Percentiles rank a stretch among this genome's conserved stretches.
These are phyloP conservation scores for Entelurus aequoreus DNA, from an alignment of 2,113 vertebrate species.

Conservation along the genomic window DNA sequence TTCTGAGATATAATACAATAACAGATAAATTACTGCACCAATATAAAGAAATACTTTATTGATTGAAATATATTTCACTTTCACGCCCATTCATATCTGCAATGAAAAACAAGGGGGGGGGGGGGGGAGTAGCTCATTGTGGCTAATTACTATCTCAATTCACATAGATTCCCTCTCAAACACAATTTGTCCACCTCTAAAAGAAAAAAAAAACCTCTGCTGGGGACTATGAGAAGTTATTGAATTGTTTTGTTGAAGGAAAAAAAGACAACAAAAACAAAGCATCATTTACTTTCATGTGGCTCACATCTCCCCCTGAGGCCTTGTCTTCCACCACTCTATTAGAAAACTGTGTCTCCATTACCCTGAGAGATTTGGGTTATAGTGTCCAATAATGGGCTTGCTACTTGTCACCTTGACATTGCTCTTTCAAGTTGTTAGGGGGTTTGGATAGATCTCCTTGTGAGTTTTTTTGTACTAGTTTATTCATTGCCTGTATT, in stretches of 20 bases:
- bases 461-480: neutral
- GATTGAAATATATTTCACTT: too few relatives aligned
- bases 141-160: too few relatives aligned
- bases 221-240: neutral
- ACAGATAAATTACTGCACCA: too few relatives aligned
- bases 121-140: too few relatives aligned
- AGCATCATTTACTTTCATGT: neutral
- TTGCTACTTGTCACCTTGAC: neutral
- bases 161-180: neutral
- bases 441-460: neutral
- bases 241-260: neutral
- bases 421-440: neutral
- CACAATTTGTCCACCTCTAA: neutral
- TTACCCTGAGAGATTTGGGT: neutral
- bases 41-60: too few relatives aligned
- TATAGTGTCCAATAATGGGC: constrained; percentile 1
- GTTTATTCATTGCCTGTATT: neutral
- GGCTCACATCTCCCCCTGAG: neutral
- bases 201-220: neutral
- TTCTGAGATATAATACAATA: too few relatives aligned
- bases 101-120: too few relatives aligned
- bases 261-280: neutral
- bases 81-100: too few relatives aligned
- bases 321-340: neutral
- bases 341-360: neutral